Conservation (phyloP, 2,888 invertebrate species). For the Physocephala rufipes region DNA sequence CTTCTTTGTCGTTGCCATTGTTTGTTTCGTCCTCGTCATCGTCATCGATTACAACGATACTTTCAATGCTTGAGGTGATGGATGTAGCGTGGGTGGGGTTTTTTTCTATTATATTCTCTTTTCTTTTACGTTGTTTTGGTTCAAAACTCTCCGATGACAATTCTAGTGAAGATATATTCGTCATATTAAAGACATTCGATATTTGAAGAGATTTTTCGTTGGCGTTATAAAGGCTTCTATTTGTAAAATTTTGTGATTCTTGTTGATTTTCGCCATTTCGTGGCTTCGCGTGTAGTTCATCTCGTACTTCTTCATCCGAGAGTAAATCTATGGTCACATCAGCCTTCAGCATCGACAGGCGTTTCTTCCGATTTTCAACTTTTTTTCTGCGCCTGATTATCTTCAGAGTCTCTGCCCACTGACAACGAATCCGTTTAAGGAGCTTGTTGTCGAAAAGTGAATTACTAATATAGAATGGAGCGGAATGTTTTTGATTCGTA, state of each 20-base stretch:
- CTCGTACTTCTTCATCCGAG: constrained; percentile 54
- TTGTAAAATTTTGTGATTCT: constrained; percentile 28
- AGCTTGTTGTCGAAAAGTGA: constrained; percentile 59
- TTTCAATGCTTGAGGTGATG: constrained; percentile 44
- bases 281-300: not conserved
- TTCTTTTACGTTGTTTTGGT: constrained; percentile 38
- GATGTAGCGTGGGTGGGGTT: constrained; percentile 46
- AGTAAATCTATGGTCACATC: constrained; percentile 59
- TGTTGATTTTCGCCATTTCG: constrained; percentile 7
- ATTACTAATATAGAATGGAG: constrained; percentile 58
- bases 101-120: constrained; percentile 47
- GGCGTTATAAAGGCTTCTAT: constrained; percentile 39
- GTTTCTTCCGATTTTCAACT: constrained; percentile 47
- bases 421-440: constrained; percentile 54
- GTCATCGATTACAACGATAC: constrained; percentile 59
- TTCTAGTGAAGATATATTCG: constrained; percentile 43
- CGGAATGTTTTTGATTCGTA: constrained; percentile 55
- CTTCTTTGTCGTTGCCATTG: not conserved
- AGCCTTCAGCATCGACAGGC: constrained; percentile 49
- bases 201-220: constrained; percentile 42
- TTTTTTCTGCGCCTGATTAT: constrained; percentile 36
- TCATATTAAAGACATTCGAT: constrained; percentile 50
- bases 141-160: constrained; percentile 27
- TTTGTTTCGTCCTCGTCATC: constrained; percentile 50
- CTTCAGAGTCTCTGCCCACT: constrained; percentile 48